phyloP scores from a whole-genome alignment of 2,888 invertebrate species.

The Hymenopus coronatus region DNA sequence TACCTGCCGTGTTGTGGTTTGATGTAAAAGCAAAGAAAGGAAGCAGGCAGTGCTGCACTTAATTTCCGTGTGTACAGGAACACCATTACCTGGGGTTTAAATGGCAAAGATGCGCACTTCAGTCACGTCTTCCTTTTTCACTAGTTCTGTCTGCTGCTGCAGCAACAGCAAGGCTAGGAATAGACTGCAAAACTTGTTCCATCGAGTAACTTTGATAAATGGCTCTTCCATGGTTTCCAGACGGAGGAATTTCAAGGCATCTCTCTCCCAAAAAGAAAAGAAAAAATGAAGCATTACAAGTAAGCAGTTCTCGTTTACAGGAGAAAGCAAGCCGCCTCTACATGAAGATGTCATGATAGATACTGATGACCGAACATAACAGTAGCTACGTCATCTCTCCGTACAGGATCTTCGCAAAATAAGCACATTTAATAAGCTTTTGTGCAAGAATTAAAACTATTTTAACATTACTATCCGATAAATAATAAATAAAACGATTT shows the following conservation, averaged over 20 bases:
- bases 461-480: too few relatives aligned
- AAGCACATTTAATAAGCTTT: too few relatives aligned
- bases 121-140: neutral
- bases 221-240: neutral
- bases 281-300: neutral
- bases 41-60: too few relatives aligned
- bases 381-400: neutral
- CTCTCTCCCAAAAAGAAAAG: neutral
- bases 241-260: neutral
- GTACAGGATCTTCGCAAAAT: too few relatives aligned
- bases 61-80: too few relatives aligned
- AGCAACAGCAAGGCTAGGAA: neutral
- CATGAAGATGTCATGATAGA: neutral
- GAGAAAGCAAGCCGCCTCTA: neutral
- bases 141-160: neutral
- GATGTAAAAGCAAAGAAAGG: too few relatives aligned
- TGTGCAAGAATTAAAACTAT: too few relatives aligned
- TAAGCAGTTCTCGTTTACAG: neutral
- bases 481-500: too few relatives aligned
- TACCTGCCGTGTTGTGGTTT: too few relatives aligned
- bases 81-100: too few relatives aligned
- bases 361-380: neutral
- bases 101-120: too few relatives aligned
- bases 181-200: neutral
- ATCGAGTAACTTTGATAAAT: neutral